Evolutionary conservation across 1,140 invertebrate genomes (phyloP).

Genomic region (Dendrolimus kikuchii): DNA sequence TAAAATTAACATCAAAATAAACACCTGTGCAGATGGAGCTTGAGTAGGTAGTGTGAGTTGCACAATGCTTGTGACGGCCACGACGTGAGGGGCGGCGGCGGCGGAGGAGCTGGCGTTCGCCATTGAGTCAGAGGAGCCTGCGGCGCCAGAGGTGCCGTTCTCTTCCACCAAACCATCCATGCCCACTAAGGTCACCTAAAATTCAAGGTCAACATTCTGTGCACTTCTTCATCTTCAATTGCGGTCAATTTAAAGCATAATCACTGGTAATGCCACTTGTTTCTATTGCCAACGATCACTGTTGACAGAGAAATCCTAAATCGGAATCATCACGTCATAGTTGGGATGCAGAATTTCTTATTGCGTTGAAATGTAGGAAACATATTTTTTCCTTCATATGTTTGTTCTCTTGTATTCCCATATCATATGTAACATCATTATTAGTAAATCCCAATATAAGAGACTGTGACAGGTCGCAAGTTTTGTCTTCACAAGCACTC

Average conservation of each 20-base stretch:
- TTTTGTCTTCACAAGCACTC: conserved; percentile 81
- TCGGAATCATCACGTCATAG: conserved; percentile 60
- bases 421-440: conserved; percentile 41
- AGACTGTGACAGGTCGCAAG: conserved; percentile 80
- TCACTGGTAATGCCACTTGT: conserved; percentile 24
- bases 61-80: conserved; percentile 85
- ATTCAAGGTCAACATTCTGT: conserved; percentile 67
- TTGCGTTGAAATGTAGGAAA: conserved; percentile 58
- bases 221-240: conserved; percentile 44
- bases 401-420: conserved; percentile 17
- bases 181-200: conserved; percentile 69
- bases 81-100: conserved; percentile 69
- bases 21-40: conserved; percentile 77
- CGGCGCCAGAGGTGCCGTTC: conserved; percentile 81
- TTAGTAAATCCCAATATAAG: conserved; percentile 52
- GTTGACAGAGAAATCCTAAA: conserved; percentile 52
- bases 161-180: conserved; percentile 93
- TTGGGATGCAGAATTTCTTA: conserved; percentile 51
- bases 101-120: conserved; percentile 67
- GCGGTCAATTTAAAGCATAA: conserved; percentile 30
- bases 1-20: conserved; percentile 20
- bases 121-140: conserved; percentile 77
- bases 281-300: conserved; percentile 22
- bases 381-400: conserved; percentile 34
- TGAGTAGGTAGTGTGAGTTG: conserved; percentile 84